Base-by-base conservation (phyloP, 2,113 vertebrate species). In the Nicator chloris region DNA sequence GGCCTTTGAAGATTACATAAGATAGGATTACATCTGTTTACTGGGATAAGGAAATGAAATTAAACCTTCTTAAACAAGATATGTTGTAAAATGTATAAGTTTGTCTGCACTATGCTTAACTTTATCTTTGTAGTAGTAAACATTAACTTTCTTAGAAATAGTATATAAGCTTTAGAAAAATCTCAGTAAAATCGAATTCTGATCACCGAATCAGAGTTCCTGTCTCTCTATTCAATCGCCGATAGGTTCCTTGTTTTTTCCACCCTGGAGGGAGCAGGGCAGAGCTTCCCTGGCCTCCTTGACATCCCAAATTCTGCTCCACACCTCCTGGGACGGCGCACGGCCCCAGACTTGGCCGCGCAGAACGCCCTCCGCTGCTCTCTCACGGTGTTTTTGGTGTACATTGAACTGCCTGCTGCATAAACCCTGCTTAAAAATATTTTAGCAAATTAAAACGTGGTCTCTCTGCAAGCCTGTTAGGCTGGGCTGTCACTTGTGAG, bases 361-460 rank as follows among this genome's bases (percentile, higher is more conserved):
- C 3, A 0, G 6, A 57, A 3, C 22, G 22, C 26, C 0, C 2
- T 9, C 9, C 0, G 3, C 45, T 6, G 24, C 59, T 63, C 20
- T 0, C 51, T 13, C 13, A 1, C 1, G 28, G 21, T 61, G 28
- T 68, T 77, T 95, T 87, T 9, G 63, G 21, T 23, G 20, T 3
- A 2, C 28, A 6, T 70, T 11, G 40, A 40, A 45, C 45, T 42
- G 33, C 53, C 44, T 57, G 42, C 30, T 26, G 70, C 75, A 51
- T 40, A 87, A 89, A 92, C 92, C 75, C 81, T 0, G 24, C 71
- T 92, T 88, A 13, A 80, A 91, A 73, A 77, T 92, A 87, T 82
- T 97, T 93, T 69, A 90, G 88, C 73, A 86, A 95, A 96, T 92
- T 64, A 85, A 93, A 93, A 66, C 19, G 3, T 66, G 68, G 47